These are phyloP conservation scores for Promerops cafer DNA, from an alignment of 2,113 vertebrate genomes.

Conservation along the genomic window DNA sequence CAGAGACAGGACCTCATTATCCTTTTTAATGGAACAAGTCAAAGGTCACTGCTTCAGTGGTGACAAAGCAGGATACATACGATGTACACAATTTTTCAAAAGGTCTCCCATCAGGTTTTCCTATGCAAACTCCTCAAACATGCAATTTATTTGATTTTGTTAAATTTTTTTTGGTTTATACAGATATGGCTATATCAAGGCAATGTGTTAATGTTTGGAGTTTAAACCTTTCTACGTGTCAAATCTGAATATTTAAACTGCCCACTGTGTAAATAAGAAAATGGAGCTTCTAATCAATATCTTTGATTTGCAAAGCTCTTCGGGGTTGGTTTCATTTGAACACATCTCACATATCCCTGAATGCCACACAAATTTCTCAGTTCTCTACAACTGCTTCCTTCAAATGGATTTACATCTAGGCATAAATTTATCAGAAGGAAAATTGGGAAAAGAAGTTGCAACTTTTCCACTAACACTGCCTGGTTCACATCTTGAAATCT, in stretches of 20 bases:
- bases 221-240: neutral
- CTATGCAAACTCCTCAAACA: neutral
- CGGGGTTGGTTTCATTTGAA: neutral
- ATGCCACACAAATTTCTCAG: neutral
- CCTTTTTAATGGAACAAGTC: neutral
- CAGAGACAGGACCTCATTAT: neutral
- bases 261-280: neutral
- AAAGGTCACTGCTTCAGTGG: neutral
- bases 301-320: neutral
- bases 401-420: neutral
- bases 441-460: neutral
- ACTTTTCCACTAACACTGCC: neutral
- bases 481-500: neutral
- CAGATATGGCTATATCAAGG: neutral
- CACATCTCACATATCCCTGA: neutral
- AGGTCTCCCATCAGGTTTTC: neutral
- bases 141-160: neutral
- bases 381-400: neutral
- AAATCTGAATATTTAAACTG: neutral
- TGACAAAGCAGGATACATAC: neutral
- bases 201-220: fast-evolving
- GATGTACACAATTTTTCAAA: neutral
- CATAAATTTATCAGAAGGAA: neutral
- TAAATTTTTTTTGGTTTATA: neutral
- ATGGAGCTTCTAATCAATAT: neutral